A percentile compares a stretch with the other conserved stretches of the same genome.
Conservation (phyloP, 2,113 vertebrate genomes). For the Myrmecobius fasciatus region DNA sequence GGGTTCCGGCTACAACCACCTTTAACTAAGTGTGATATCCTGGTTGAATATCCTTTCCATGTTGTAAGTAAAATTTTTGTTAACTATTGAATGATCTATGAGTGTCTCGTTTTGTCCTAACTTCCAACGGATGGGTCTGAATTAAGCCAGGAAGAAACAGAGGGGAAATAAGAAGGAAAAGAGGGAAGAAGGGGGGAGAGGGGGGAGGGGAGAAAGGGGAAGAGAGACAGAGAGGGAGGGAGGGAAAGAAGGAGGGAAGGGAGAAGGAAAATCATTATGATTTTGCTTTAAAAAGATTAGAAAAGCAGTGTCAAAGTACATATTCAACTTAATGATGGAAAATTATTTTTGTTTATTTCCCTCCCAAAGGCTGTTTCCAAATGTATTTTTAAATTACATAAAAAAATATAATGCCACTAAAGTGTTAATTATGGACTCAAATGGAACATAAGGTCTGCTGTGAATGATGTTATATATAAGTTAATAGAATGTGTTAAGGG, state of each 20-base stretch:
- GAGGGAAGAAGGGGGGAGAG: no score
- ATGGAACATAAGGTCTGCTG: constrained; percentile 24
- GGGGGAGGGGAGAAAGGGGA: no score
- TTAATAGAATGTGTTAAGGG: constrained; percentile 29
- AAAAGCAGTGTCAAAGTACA: not conserved
- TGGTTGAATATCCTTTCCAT: not conserved
- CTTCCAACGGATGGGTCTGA: not conserved
- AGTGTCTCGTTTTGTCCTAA: not conserved
- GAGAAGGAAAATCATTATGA: not conserved
- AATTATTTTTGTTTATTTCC: constrained; percentile 55
- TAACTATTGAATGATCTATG: not conserved
- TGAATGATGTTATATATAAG: constrained; percentile 28
- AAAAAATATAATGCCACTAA: constrained; percentile 41
- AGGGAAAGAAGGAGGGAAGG: no score
- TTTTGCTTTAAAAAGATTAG: not conserved
- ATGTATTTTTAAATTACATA: constrained; percentile 26
- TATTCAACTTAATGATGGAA: constrained; percentile 29
- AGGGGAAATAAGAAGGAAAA: no score
- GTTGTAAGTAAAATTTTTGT: no score
- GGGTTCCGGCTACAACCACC: not conserved
- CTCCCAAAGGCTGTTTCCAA: constrained; percentile 30
- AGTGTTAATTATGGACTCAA: not conserved
- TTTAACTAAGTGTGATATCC: not conserved
- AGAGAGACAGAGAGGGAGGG: no score
- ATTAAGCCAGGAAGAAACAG: not conserved